Evolutionary conservation across 1,140 invertebrate species (phyloP).

Genomic region (Archegozetes longisetosus): DNA sequence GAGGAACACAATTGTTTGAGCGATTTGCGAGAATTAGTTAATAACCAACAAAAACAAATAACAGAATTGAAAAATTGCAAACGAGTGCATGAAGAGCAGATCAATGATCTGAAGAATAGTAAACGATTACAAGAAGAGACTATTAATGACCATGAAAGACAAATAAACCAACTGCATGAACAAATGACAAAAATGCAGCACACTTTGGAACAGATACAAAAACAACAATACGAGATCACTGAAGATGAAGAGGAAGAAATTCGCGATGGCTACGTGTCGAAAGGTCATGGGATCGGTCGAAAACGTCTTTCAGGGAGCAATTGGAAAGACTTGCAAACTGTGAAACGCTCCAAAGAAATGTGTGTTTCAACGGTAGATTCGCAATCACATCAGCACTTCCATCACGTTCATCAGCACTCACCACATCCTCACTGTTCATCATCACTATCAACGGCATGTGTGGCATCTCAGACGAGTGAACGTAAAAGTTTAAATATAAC

Average conservation of each 20-base stretch:
- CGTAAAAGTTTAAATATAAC: background rate
- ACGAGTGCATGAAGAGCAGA: background rate
- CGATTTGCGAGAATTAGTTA: background rate
- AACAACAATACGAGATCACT: background rate
- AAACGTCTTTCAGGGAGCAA: background rate
- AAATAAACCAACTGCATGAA: background rate
- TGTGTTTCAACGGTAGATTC: background rate
- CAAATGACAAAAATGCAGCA: background rate
- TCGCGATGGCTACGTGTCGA: background rate
- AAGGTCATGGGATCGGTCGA: background rate
- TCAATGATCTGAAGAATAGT: conserved; percentile 1
- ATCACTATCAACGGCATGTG: background rate
- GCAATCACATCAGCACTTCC: background rate
- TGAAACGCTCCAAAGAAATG: background rate
- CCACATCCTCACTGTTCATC: background rate
- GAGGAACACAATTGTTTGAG: background rate
- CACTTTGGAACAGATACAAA: background rate
- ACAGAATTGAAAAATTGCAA: background rate
- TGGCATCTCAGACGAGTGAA: background rate
- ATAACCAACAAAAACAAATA: background rate
- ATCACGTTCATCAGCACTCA: background rate
- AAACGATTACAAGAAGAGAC: background rate
- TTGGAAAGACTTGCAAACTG: background rate
- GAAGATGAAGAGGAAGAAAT: background rate
- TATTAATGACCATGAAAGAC: background rate